phyloP scores from a whole-genome alignment of 2,797 vertebrate species.

The Sebastes iracundus region DNA sequence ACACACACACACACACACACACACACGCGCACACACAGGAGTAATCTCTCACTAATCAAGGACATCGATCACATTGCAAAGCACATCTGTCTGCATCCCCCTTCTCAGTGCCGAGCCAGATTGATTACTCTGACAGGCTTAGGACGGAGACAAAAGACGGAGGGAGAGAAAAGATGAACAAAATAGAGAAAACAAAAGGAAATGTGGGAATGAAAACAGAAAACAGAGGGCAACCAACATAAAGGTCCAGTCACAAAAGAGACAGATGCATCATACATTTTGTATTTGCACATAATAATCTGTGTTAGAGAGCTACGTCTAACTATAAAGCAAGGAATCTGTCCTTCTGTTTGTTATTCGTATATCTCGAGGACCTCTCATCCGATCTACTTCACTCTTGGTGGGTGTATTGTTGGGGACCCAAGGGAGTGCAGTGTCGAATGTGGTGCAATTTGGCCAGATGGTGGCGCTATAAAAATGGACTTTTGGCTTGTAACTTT shows the following conservation, averaged over 20 bases:
- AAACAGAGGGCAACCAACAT: neutral
- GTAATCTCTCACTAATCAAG: conserved; percentile 74
- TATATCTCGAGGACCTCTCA: too few species aligned
- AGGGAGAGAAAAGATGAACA: conserved; percentile 11
- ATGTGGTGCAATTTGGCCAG: too few species aligned
- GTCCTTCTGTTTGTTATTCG: too few species aligned
- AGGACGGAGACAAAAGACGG: conserved; percentile 35
- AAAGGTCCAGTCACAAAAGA: neutral
- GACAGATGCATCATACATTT: neutral
- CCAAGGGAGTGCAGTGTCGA: too few species aligned
- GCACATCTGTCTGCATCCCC: conserved; percentile 66
- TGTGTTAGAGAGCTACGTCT: neutral
- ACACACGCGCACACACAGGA: conserved; percentile 1
- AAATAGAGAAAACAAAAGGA: conserved; percentile 16
- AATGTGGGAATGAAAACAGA: conserved; percentile 19
- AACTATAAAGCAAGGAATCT: too few species aligned
- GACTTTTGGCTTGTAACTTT: too few species aligned
- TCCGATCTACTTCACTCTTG: too few species aligned
- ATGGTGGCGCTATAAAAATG: too few species aligned
- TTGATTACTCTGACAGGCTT: conserved; percentile 55
- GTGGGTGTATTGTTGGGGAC: too few species aligned
- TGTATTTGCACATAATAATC: neutral
- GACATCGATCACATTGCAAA: conserved; percentile 72
- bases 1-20: neutral
- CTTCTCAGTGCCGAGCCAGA: conserved; percentile 43